Conservation (phyloP, 2,888 invertebrate genomes). For the Xylota segnis region DNA sequence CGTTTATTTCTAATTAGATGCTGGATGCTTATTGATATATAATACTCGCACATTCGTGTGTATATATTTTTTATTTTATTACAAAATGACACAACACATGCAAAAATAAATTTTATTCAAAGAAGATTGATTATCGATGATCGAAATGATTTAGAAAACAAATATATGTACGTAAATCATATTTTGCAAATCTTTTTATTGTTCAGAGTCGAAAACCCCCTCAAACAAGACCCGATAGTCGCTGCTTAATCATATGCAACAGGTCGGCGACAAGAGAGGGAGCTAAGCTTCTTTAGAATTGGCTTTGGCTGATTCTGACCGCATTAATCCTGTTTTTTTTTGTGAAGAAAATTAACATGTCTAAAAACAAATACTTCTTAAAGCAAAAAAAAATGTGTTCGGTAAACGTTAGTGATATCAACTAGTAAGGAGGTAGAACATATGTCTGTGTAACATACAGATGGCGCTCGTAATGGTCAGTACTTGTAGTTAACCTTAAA, state of each 20-base stretch:
- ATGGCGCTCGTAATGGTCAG: no score
- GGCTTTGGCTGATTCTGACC: constrained; percentile 5
- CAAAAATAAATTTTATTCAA: background rate
- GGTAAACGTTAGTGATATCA: no score
- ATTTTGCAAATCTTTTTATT: background rate
- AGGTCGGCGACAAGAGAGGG: background rate
- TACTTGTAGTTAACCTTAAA: no score
- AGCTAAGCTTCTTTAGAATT: no score
- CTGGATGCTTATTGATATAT: constrained; percentile 18
- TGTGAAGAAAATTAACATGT: no score
- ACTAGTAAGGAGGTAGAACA: no score
- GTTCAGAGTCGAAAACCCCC: background rate
- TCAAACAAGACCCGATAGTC: background rate
- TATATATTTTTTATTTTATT: background rate
- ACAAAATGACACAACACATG: constrained; percentile 10
- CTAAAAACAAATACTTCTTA: no score
- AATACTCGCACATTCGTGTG: background rate
- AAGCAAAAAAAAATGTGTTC: no score
- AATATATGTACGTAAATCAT: background rate
- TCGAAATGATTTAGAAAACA: constrained; percentile 1
- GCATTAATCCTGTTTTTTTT: background rate
- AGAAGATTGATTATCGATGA: background rate
- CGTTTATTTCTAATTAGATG: constrained; percentile 36
- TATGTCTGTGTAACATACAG: no score
- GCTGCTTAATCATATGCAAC: background rate